Percentiles rank a stretch among this genome's conserved stretches.
phyloP scores from a whole-genome alignment of 1,140 invertebrate genomes.

The Aporrectodea caliginosa region DNA sequence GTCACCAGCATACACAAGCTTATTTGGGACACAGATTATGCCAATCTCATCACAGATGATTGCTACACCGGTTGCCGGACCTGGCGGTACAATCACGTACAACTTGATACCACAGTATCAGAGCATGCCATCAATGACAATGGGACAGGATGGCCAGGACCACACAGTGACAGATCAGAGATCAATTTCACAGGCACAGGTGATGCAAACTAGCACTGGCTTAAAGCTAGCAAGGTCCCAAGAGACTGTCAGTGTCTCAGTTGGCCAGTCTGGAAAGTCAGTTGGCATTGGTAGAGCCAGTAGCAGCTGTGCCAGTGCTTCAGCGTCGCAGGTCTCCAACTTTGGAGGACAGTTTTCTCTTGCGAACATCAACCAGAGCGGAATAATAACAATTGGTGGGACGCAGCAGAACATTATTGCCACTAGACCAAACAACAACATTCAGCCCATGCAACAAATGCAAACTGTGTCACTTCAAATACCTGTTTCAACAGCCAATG shows the following conservation, averaged over 20 bases:
- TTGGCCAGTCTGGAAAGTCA: not conserved
- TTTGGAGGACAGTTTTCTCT: not conserved
- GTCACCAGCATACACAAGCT: not conserved
- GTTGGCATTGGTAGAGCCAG: not conserved
- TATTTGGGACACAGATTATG: conserved; percentile 15
- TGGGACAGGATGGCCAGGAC: conserved; percentile 72
- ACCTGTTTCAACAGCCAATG: conserved; percentile 80
- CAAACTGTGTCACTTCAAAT: conserved; percentile 42
- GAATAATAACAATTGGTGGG: not conserved
- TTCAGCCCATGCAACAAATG: conserved; percentile 32
- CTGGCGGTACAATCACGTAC: conserved; percentile 60
- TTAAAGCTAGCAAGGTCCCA: not conserved
- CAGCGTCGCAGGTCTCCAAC: not conserved
- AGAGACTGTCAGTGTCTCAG: not conserved
- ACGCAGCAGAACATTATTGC: conserved; percentile 8
- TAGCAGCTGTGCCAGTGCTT: not conserved
- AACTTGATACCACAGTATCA: conserved; percentile 54
- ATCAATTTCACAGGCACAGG: not conserved
- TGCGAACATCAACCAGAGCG: not conserved
- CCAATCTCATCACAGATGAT: conserved; percentile 45
- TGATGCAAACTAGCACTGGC: not conserved
- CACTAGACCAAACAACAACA: not conserved
- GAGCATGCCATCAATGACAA: conserved; percentile 80
- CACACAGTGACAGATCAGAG: conserved; percentile 59
- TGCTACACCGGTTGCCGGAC: conserved; percentile 50